A percentile compares a stretch with the other conserved stretches of the same genome.
phyloP scores from a whole-genome alignment of 2,888 invertebrate genomes.

The Sisyra nigra region DNA sequence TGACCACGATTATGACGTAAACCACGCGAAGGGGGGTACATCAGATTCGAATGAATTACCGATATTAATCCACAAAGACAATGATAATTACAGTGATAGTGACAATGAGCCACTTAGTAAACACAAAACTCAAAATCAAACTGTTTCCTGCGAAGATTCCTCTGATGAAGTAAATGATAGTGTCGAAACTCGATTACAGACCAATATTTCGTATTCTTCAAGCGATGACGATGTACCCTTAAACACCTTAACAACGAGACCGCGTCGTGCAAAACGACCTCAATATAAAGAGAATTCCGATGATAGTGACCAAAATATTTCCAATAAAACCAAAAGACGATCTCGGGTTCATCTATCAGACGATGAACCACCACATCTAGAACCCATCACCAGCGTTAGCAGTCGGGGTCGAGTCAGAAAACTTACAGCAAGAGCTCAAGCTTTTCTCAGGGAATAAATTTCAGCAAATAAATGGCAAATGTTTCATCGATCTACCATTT shows the following conservation, averaged over 20 bases:
- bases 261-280: slow-evolving; percentile 21
- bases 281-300: slow-evolving; percentile 24
- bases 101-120: slow-evolving; percentile 11
- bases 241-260: slow-evolving; percentile 9
- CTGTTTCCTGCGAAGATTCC: no score
- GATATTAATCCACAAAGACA: not conserved
- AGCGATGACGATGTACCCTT: no score
- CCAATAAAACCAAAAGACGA: not conserved
- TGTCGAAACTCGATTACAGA: no score
- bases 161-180: no score
- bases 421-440: slow-evolving; percentile 63
- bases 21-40: no score
- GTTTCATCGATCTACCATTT: no score
- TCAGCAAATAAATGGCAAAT: not conserved
- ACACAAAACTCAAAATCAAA: slow-evolving; percentile 1
- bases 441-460: slow-evolving; percentile 34
- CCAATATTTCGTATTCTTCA: no score
- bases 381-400: slow-evolving; percentile 39
- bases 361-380: no score
- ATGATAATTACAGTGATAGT: slow-evolving; percentile 10
- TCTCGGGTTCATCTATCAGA: not conserved
- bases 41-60: not conserved
- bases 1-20: no score
- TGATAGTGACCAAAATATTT: slow-evolving; percentile 13
- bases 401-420: slow-evolving; percentile 74